phyloP scores from a whole-genome alignment of 2,797 vertebrate genomes.

The Pangasius larnaudii region DNA sequence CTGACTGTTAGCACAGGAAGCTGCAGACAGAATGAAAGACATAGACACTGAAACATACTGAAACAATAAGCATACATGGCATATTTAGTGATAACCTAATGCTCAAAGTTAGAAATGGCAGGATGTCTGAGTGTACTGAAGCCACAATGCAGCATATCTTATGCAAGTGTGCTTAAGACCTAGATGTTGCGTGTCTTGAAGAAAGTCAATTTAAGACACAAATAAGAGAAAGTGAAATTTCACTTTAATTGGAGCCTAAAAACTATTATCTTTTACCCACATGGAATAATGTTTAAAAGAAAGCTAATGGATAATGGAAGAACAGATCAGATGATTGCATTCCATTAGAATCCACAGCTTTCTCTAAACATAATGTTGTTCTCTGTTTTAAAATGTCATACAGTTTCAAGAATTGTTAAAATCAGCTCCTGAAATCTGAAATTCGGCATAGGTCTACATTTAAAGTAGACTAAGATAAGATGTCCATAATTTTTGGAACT shows the following conservation, averaged over 20 bases:
- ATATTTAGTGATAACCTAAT: neutral
- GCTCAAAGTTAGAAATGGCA: neutral
- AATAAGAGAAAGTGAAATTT: neutral
- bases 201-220: neutral
- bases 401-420: neutral
- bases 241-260: neutral
- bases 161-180: neutral
- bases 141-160: neutral
- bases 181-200: neutral
- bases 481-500: neutral
- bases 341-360: neutral
- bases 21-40: constrained; percentile 66
- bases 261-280: neutral
- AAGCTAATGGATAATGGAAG: neutral
- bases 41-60: neutral
- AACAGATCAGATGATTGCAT: too few relatives aligned
- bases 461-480: neutral
- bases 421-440: neutral
- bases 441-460: neutral
- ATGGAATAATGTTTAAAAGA: neutral
- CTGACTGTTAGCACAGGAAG: constrained; percentile 90
- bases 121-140: constrained; percentile 1
- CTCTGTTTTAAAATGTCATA: neutral
- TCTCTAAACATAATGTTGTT: neutral
- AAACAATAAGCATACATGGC: neutral